phyloP scores from a whole-genome alignment of 2,113 vertebrate genomes.

The Spilogale gracilis region DNA sequence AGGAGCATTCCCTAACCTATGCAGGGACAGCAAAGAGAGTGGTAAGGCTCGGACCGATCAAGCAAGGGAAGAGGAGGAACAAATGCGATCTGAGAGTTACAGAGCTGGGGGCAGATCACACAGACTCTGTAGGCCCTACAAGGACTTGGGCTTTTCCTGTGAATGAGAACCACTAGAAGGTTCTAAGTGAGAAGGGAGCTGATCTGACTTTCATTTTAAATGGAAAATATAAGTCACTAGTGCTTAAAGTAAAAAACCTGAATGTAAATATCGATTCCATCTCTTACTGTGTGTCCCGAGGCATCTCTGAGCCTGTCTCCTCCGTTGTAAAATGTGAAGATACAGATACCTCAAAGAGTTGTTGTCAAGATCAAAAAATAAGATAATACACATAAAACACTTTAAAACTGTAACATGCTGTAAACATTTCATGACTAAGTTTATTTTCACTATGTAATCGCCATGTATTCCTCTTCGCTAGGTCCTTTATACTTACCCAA shows the following conservation, averaged over 20 bases:
- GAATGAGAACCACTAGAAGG: neutral
- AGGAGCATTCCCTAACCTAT: neutral
- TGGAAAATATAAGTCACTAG: neutral
- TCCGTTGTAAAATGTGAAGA: neutral
- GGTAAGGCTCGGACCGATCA: too few relatives aligned
- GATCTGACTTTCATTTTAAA: conserved; percentile 35
- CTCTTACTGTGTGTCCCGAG: conserved; percentile 6
- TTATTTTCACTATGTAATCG: neutral
- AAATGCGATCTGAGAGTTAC: neutral
- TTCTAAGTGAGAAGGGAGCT: neutral
- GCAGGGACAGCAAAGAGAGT: neutral
- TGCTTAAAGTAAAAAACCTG: neutral
- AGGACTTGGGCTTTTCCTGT: neutral
- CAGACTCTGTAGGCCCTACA: neutral
- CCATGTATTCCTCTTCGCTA: neutral
- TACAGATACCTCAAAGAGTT: neutral
- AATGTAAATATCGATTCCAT: neutral
- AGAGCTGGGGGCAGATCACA: neutral
- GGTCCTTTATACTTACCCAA: neutral
- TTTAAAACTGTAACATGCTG: neutral
- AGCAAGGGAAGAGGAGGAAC: neutral
- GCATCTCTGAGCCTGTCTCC: neutral
- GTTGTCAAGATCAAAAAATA: neutral
- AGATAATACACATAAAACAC: neutral
- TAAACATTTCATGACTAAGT: neutral